A percentile compares a stretch with the other conserved stretches of the same genome.
Evolutionary conservation across 2,113 vertebrate genomes (phyloP).

Genomic region (Sus scrofa): T2T-Sscrofa CM000819.6:33248501-33249000

Average conservation of each 20-base stretch:
- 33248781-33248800: slow-evolving; percentile 82
- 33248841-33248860: slow-evolving; percentile 73
- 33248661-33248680: slow-evolving; percentile 61
- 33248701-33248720: slow-evolving; percentile 82
- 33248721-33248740: slow-evolving; percentile 82
- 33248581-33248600: neutral
- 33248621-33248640: slow-evolving; percentile 68
- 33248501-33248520: slow-evolving; percentile 8
- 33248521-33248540: neutral
- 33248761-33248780: slow-evolving; percentile 78
- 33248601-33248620: slow-evolving; percentile 58
- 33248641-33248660: neutral
- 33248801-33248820: slow-evolving; percentile 84
- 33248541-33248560: slow-evolving; percentile 16
- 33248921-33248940: slow-evolving; percentile 73
- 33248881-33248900: slow-evolving; percentile 73
- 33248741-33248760: slow-evolving; percentile 77
- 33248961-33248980: slow-evolving; percentile 80
- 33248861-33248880: slow-evolving; percentile 49
- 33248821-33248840: slow-evolving; percentile 82
- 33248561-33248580: neutral
- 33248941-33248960: slow-evolving; percentile 80
- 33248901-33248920: slow-evolving; percentile 75
- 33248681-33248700: slow-evolving; percentile 65
- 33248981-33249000: slow-evolving; percentile 76